A percentile compares a stretch with the other conserved stretches of the same genome.
Evolutionary conservation across 2,113 vertebrate species (phyloP).

Genomic region (Burhinus bistriatus): DNA sequence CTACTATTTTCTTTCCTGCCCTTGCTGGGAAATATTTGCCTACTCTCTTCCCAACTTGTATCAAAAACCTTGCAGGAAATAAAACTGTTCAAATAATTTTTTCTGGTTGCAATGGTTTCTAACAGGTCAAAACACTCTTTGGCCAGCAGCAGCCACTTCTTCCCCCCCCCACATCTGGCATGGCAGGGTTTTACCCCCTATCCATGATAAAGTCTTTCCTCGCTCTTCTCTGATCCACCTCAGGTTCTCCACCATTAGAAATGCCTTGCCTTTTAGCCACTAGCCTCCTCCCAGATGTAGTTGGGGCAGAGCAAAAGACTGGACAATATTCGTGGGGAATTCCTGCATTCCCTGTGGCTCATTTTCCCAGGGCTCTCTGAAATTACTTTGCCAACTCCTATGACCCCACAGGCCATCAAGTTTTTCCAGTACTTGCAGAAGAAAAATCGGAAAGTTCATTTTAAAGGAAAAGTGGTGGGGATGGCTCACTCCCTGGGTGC

Average conservation of each 20-base stretch:
- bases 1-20: neutral
- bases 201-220: neutral
- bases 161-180: neutral
- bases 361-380: neutral
- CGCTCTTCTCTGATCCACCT: neutral
- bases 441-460: neutral
- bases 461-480: neutral
- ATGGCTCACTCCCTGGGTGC: neutral
- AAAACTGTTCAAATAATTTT: neutral
- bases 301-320: neutral
- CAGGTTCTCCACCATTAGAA: neutral
- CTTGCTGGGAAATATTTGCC: neutral
- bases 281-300: neutral
- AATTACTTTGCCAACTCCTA: neutral
- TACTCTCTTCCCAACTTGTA: neutral
- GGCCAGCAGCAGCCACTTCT: neutral
- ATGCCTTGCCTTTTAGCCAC: neutral
- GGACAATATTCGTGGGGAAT: rapidly evolving
- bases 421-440: neutral
- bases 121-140: neutral
- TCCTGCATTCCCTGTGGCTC: neutral
- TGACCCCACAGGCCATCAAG: no score
- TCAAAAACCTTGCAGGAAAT: neutral
- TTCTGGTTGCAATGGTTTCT: neutral
- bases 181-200: neutral